These are phyloP conservation scores for Cephus rjabovi DNA, from an alignment of 2,888 invertebrate species.

Conservation along the genomic window DNA sequence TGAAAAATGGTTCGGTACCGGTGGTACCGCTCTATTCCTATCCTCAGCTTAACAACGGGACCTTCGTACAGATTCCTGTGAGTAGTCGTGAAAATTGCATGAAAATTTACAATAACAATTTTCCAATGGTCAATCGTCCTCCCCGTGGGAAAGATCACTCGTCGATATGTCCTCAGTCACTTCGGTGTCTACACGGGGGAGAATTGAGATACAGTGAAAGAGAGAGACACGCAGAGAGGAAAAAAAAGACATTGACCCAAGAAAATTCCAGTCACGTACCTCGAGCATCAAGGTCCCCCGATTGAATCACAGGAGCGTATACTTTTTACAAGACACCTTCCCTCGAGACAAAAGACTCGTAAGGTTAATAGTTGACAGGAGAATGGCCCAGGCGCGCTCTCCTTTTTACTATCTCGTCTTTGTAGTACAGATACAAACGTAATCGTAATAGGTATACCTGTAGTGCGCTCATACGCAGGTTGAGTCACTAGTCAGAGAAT, in stretches of 20 bases:
- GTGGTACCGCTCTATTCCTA: slow-evolving; percentile 90
- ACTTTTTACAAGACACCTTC: neutral
- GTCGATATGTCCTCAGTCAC: neutral
- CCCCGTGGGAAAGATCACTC: neutral
- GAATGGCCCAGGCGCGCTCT: neutral
- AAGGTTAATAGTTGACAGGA: neutral
- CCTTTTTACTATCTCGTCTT: neutral
- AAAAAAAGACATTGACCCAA: slow-evolving; percentile 6
- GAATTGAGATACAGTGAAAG: slow-evolving; percentile 2
- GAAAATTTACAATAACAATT: neutral
- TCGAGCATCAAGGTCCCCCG: slow-evolving; percentile 4
- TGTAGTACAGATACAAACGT: neutral
- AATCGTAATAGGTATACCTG: neutral
- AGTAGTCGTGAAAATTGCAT: slow-evolving; percentile 65
- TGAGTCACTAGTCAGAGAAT: neutral
- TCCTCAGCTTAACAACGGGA: slow-evolving; percentile 86
- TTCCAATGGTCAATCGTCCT: neutral
- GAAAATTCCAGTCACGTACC: slow-evolving; percentile 4
- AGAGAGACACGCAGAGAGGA: neutral
- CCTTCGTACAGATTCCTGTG: slow-evolving; percentile 91
- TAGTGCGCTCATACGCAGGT: neutral
- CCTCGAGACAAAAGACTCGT: neutral
- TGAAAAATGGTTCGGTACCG: slow-evolving; percentile 87
- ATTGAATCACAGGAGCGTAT: neutral
- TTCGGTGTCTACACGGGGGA: neutral